Base-by-base conservation (phyloP, 2,888 invertebrate species). In the Orchesella flavescens region DNA sequence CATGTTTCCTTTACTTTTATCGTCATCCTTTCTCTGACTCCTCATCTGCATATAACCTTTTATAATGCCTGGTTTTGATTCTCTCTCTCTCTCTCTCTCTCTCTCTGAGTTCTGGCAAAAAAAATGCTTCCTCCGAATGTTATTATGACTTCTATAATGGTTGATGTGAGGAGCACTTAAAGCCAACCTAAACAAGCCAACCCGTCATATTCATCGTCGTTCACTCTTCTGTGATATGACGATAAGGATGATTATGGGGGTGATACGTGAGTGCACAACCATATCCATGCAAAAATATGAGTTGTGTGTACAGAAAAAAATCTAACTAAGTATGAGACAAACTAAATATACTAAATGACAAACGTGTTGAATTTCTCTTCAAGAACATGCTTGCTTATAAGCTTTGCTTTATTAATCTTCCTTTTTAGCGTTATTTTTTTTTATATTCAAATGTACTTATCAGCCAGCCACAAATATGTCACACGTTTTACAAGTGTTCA, bases 391-490 rank as follows among this genome's bases (percentile, higher is more conserved):
- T 49, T 68, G 4, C n/a, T 49, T 46, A 17, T 66, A 34, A 63
- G 21, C 24, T 24, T n/a, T 15, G 13, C 24, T 23, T 63, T 34
- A 24, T 24, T 23, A 23, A 24, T 24, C 13, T n/a, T 15, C 12
- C 12, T 23, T 63, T 65, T 44, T 66, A 15, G 12, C 1, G 43
- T 66, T 61, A 13, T 24, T 61, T 13, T 24, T 34, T 34, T 34
- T n/a, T n/a, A 73, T 46, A 74, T 65, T 76, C 53, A 24, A 75
- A 75, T 53, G 75, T 76, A 65, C 75, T 24, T 49, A 65, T 76
- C 4, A 61, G 17, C 61, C 55, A 74, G 23, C 74, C 80, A 74
- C 73, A 63, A 81, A 81, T 74, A 81, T 81, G 80, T 81, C 80
- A 74, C 80, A 81, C 68, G 66, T 68, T 23, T 44, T 55, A 19